A percentile compares a stretch with the other conserved stretches of the same genome.
phyloP scores from a whole-genome alignment of 2,113 vertebrate genomes.

The Poeciliopsis prolifica region DNA sequence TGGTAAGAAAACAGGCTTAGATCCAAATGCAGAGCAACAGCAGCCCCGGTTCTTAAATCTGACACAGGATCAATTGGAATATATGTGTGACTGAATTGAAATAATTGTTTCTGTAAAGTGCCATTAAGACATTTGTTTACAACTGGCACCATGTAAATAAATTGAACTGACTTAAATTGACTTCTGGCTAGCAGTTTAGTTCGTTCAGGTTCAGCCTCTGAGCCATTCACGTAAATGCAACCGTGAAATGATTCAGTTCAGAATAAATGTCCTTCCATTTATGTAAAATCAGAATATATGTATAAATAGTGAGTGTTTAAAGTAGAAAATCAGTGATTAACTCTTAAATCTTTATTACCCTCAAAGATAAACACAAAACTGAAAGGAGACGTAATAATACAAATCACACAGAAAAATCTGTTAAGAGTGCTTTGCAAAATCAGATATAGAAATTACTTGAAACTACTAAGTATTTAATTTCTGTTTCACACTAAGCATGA shows the following conservation, averaged over 20 bases:
- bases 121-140: too few relatives aligned
- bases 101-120: too few relatives aligned
- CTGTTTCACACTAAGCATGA: background rate
- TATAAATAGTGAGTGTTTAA: background rate
- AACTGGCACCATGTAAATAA: too few relatives aligned
- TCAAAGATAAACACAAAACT: too few relatives aligned
- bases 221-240: background rate
- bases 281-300: background rate
- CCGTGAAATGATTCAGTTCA: background rate
- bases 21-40: constrained; percentile 18
- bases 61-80: too few relatives aligned
- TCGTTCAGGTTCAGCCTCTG: background rate
- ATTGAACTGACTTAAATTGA: background rate
- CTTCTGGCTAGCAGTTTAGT: background rate
- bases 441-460: background rate
- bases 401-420: too few relatives aligned
- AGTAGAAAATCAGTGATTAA: too few relatives aligned
- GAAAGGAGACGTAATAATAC: too few relatives aligned
- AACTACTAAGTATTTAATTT: background rate
- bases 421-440: background rate
- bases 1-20: constrained; percentile 49
- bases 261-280: background rate
- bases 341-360: too few relatives aligned
- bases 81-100: too few relatives aligned
- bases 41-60: too few relatives aligned